phyloP scores from a whole-genome alignment of 2,113 vertebrate species.

The Danionella cerebrum region DNA sequence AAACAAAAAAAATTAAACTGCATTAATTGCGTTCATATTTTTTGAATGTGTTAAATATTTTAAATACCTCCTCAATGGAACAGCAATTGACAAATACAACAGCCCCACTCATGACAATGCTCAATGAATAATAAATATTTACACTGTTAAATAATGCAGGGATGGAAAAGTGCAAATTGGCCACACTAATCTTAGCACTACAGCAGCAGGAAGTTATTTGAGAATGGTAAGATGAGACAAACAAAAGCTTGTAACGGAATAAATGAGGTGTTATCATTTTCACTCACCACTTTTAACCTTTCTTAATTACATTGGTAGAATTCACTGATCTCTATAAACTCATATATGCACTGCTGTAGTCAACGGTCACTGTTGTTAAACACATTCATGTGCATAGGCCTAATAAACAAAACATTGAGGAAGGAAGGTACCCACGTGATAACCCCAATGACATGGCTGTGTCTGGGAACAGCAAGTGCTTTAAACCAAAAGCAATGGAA shows the following conservation, averaged over 20 bases:
- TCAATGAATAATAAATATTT: constrained; percentile 20
- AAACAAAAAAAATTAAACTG: too few relatives aligned
- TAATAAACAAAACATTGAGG: too few relatives aligned
- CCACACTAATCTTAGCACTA: background rate
- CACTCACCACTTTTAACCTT: background rate
- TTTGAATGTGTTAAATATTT: too few relatives aligned
- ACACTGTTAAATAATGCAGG: constrained; percentile 24
- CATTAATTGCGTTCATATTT: too few relatives aligned
- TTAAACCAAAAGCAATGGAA: too few relatives aligned
- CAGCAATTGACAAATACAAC: background rate
- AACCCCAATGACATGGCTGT: too few relatives aligned
- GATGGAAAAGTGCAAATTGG: background rate
- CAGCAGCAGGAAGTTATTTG: background rate
- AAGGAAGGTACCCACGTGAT: too few relatives aligned
- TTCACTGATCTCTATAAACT: background rate
- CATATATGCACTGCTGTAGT: background rate
- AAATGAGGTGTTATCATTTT: background rate
- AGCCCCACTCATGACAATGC: constrained; percentile 6
- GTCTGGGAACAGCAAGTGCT: too few relatives aligned
- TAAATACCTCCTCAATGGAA: background rate
- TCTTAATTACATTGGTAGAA: background rate
- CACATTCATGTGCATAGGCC: too few relatives aligned
- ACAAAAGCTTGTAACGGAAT: background rate
- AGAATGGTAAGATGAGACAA: background rate
- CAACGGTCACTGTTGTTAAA: too few relatives aligned